These are phyloP conservation scores for Coilia nasus DNA, from an alignment of 2,797 vertebrate genomes.

Conservation along the genomic window DNA sequence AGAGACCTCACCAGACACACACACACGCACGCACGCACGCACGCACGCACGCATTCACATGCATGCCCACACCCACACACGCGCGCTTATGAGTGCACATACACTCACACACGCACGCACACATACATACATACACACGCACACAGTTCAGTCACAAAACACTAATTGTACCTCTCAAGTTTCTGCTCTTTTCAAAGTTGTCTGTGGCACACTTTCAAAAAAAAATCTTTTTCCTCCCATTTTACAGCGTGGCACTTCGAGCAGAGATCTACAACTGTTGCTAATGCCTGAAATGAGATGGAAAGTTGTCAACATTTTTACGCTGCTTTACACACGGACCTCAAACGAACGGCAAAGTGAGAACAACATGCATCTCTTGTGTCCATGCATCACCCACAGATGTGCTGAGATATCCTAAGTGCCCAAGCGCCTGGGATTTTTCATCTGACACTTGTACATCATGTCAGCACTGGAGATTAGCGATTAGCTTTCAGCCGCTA, in stretches of 20 bases:
- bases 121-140: neutral
- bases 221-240: neutral
- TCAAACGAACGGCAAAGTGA: neutral
- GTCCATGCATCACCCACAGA: neutral
- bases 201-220: neutral
- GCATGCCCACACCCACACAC: neutral
- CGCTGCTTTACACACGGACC: slow-evolving; percentile 7
- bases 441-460: neutral
- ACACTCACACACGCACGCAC: neutral
- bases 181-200: neutral
- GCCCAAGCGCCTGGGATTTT: neutral
- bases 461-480: neutral
- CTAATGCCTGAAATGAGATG: neutral
- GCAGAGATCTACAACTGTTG: neutral
- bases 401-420: neutral
- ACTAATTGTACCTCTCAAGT: slow-evolving; percentile 33
- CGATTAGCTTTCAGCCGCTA: neutral
- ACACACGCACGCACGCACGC: neutral
- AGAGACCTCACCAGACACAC: slow-evolving; percentile 59
- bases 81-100: neutral
- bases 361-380: neutral
- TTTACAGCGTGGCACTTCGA: neutral
- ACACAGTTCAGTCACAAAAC: neutral
- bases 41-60: neutral
- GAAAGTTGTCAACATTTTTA: neutral